phyloP scores from a whole-genome alignment of 1,140 invertebrate species.

The Hyles euphorbiae region DNA sequence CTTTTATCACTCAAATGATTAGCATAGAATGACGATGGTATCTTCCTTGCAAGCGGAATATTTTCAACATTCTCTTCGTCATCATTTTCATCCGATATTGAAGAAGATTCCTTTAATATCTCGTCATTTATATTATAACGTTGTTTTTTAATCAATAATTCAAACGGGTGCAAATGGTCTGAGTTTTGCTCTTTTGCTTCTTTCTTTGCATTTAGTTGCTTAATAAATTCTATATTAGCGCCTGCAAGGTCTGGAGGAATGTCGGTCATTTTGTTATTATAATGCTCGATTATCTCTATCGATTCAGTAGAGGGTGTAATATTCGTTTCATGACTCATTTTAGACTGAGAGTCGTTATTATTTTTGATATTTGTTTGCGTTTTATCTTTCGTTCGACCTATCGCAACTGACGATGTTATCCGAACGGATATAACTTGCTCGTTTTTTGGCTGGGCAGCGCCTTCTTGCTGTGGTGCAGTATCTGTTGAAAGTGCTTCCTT shows the following conservation, averaged over 20 bases:
- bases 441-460: conserved; percentile 26
- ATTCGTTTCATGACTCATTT: conserved; percentile 1
- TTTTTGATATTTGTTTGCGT: neutral
- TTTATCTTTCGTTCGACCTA: conserved; percentile 50
- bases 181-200: conserved; percentile 38
- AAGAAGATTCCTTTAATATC: conserved; percentile 1
- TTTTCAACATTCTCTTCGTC: conserved; percentile 11
- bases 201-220: conserved; percentile 63
- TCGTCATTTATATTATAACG: conserved; percentile 9
- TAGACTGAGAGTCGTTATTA: neutral
- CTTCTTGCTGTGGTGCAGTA: conserved; percentile 42
- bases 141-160: conserved; percentile 17
- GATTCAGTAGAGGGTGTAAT: no score
- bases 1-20: conserved; percentile 12
- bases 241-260: conserved; percentile 46
- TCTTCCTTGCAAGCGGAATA: conserved; percentile 18
- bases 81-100: conserved; percentile 12
- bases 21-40: conserved; percentile 11
- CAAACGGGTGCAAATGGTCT: conserved; percentile 41
- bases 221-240: conserved; percentile 64
- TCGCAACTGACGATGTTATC: conserved; percentile 71
- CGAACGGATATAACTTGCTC: conserved; percentile 71
- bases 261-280: conserved; percentile 20
- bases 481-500: neutral
- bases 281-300: no score